phyloP scores from a whole-genome alignment of 2,797 vertebrate genomes.

The Synanceia verrucosa region DNA sequence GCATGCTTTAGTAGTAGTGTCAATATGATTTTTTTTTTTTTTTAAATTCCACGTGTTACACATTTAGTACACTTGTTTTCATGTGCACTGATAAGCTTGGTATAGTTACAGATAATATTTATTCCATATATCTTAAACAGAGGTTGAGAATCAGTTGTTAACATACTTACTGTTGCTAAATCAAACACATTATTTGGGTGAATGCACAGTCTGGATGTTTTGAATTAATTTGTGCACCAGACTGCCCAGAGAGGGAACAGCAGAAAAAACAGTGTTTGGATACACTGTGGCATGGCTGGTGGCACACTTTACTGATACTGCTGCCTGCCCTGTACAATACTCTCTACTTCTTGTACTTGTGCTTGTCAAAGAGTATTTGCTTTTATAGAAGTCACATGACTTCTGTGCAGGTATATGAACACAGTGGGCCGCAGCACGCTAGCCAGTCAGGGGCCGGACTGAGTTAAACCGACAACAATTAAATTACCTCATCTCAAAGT shows the following conservation, averaged over 20 bases:
- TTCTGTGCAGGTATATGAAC: conserved; percentile 7
- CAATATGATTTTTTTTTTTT: too few relatives aligned
- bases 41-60: too few relatives aligned
- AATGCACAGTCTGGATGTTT: conserved; percentile 23
- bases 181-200: neutral
- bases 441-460: conserved; percentile 20
- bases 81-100: neutral
- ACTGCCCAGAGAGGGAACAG: neutral
- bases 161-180: neutral
- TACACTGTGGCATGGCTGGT: neutral
- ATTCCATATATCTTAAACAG: neutral
- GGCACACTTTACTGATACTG: neutral
- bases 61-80: neutral
- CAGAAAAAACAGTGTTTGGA: conserved; percentile 30
- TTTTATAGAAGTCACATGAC: conserved; percentile 29
- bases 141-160: neutral
- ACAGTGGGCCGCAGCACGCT: conserved; percentile 16
- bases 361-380: too few relatives aligned
- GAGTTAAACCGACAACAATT: conserved; percentile 71
- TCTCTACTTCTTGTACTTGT: too few relatives aligned
- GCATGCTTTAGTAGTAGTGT: neutral
- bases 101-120: neutral
- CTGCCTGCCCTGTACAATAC: neutral
- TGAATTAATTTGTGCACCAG: neutral
- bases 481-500: conserved; percentile 70